Evolutionary conservation across 2,888 invertebrate genomes (phyloP).

Genomic region (Thumatha senex): DNA sequence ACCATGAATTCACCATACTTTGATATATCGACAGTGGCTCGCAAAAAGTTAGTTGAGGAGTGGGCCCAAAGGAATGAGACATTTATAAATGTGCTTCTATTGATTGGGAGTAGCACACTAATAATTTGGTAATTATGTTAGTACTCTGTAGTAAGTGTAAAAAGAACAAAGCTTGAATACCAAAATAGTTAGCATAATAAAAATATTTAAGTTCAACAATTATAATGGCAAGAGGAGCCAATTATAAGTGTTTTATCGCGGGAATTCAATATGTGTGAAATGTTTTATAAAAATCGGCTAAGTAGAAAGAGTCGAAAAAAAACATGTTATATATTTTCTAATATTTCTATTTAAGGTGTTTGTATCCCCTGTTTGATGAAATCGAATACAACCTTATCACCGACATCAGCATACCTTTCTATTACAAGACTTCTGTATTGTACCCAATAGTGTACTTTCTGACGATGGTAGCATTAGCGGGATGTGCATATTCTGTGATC

Average conservation of each 20-base stretch:
- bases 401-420: conserved; percentile 52
- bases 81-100: conserved; percentile 55
- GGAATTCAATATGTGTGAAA: no score
- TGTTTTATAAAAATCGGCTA: no score
- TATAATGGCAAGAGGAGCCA: no score
- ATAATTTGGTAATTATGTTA: conserved; percentile 55
- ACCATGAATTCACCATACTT: conserved; percentile 64
- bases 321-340: no score
- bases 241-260: no score
- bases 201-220: no score
- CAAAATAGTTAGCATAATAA: no score
- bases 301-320: no score
- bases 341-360: conserved; percentile 56
- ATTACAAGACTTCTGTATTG: conserved; percentile 41
- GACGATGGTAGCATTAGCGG: conserved; percentile 50
- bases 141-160: background rate
- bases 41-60: conserved; percentile 47
- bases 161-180: no score
- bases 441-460: conserved; percentile 52
- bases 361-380: conserved; percentile 65
- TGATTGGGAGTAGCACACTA: conserved; percentile 58
- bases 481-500: conserved; percentile 65
- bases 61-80: conserved; percentile 57
- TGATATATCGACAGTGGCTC: conserved; percentile 52
- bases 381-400: conserved; percentile 66